These are phyloP conservation scores for Drosophila histrio DNA, from an alignment of 2,888 invertebrate species.

Conservation along the genomic window DNA sequence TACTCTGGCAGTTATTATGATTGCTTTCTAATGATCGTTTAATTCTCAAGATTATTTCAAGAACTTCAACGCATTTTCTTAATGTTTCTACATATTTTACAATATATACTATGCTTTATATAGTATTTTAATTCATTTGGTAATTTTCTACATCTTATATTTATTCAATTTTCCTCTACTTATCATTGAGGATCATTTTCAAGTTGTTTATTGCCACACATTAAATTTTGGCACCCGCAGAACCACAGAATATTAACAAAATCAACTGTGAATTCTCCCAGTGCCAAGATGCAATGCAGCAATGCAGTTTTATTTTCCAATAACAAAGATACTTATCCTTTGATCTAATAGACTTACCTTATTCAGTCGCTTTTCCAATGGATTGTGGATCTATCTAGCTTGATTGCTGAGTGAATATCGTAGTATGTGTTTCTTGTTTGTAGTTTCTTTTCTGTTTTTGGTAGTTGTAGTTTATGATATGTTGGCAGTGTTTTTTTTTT, in stretches of 20 bases:
- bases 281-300: slow-evolving; percentile 84
- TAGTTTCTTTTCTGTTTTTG: neutral
- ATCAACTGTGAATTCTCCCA: slow-evolving; percentile 85
- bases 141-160: too few species aligned
- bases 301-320: slow-evolving; percentile 19
- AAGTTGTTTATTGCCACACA: slow-evolving; percentile 38
- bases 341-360: slow-evolving; percentile 18
- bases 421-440: neutral
- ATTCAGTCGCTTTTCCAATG: neutral
- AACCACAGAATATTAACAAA: slow-evolving; percentile 83
- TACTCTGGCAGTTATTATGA: too few species aligned
- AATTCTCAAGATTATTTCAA: too few species aligned
- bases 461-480: neutral
- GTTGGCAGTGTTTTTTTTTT: neutral
- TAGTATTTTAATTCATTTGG: neutral
- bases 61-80: neutral
- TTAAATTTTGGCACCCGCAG: slow-evolving; percentile 85
- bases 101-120: neutral
- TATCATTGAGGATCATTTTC: neutral
- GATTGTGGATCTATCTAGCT: neutral
- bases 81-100: neutral
- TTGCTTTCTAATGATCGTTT: too few species aligned
- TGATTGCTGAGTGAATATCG: neutral
- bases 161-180: neutral
- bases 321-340: neutral